These are phyloP conservation scores for Clitarchus hookeri DNA, from an alignment of 2,888 invertebrate species.

Conservation along the genomic window DNA sequence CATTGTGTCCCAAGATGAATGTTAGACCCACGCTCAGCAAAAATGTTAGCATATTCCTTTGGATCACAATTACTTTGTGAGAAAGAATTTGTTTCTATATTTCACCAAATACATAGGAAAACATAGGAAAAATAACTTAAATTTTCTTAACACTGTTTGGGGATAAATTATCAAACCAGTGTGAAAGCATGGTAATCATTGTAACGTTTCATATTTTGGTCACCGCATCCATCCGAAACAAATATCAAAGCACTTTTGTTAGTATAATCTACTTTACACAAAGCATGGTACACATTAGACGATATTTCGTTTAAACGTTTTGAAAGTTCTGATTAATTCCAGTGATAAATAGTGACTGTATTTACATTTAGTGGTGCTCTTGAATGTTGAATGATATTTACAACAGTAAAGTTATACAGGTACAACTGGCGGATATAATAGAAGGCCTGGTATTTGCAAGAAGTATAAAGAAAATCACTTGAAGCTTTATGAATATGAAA, in stretches of 20 bases:
- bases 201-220: neutral
- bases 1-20: neutral
- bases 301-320: neutral
- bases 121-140: neutral
- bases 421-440: neutral
- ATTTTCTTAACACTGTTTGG: neutral
- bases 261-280: neutral
- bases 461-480: no score
- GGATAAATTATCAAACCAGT: neutral
- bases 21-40: slow-evolving; percentile 2
- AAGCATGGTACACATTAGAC: neutral
- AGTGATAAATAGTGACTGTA: neutral
- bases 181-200: neutral
- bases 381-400: neutral
- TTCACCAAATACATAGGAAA: neutral
- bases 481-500: no score
- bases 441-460: neutral
- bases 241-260: neutral
- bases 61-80: neutral
- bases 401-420: neutral
- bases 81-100: neutral
- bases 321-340: neutral
- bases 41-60: slow-evolving; percentile 16
- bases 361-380: neutral
- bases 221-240: neutral